These are phyloP conservation scores for Hyposoter dolosus DNA, from an alignment of 2,888 invertebrate genomes.

Conservation along the genomic window DNA sequence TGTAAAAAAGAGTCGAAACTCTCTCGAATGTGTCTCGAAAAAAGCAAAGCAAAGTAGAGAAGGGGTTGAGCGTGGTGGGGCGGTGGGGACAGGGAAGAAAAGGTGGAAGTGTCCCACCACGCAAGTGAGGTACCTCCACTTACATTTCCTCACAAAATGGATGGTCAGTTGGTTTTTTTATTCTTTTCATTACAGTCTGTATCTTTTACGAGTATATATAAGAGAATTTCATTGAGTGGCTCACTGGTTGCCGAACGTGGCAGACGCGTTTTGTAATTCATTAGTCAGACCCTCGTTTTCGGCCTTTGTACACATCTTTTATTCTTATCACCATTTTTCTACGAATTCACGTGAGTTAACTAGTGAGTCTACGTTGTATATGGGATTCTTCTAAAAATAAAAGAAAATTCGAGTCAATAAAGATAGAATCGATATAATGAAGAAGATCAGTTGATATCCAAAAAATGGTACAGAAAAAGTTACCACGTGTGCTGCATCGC, in stretches of 20 bases:
- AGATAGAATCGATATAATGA: neutral
- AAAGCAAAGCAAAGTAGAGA: neutral
- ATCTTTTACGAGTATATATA: constrained; percentile 73
- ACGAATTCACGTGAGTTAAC: constrained; percentile 1
- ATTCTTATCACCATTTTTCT: constrained; percentile 9
- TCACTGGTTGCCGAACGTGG: constrained; percentile 60
- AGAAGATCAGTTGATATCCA: too few species aligned
- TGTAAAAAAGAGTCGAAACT: constrained; percentile 36
- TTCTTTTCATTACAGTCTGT: constrained; percentile 67
- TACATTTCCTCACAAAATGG: constrained; percentile 65
- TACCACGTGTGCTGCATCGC: neutral
- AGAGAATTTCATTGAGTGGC: constrained; percentile 69
- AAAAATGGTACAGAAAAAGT: neutral
- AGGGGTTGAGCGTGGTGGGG: neutral
- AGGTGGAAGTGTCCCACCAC: constrained; percentile 70
- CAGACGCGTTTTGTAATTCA: constrained; percentile 42
- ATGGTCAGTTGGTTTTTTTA: constrained; percentile 76
- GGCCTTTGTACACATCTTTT: neutral
- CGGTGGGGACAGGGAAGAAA: constrained; percentile 47
- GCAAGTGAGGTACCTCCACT: constrained; percentile 65
- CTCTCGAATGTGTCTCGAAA: constrained; percentile 2
- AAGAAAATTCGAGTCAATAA: neutral
- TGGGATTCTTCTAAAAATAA: neutral
- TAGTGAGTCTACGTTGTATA: constrained; percentile 41
- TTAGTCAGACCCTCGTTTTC: constrained; percentile 3